Percentiles rank a stretch among this genome's conserved stretches.
These are phyloP conservation scores for Lates japonicus DNA, from an alignment of 2,797 vertebrate genomes.

Conservation along the genomic window DNA sequence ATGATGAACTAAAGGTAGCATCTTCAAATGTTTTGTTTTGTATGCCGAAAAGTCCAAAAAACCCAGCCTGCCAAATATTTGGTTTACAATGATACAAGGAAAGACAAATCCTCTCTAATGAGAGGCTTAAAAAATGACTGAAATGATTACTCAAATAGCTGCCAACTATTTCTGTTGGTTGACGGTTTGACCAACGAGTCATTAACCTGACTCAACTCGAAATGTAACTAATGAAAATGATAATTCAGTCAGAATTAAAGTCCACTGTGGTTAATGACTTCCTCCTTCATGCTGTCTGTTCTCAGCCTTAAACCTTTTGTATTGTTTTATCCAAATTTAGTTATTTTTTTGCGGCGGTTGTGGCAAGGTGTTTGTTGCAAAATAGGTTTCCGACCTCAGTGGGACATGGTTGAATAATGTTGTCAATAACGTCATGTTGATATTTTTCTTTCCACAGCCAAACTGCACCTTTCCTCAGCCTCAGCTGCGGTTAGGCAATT, in stretches of 20 bases:
- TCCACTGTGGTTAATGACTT: background rate
- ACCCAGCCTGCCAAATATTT: background rate
- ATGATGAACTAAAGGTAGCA: background rate
- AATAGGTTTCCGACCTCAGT: background rate
- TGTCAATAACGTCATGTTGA: background rate
- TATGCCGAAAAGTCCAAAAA: background rate
- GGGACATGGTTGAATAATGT: background rate
- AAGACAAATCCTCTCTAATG: background rate
- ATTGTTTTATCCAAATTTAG: background rate
- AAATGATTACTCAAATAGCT: too few species aligned
- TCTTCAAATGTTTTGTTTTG: background rate
- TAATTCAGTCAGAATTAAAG: background rate
- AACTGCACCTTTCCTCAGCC: slow-evolving; percentile 41
- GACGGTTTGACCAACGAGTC: background rate
- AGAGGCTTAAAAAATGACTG: background rate
- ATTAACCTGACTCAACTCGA: background rate
- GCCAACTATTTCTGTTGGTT: too few species aligned
- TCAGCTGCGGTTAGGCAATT: slow-evolving; percentile 3
- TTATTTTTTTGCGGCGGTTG: background rate
- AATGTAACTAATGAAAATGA: background rate
- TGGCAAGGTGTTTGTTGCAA: background rate
- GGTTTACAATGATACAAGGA: background rate
- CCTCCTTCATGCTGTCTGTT: background rate
- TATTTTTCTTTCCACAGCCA: slow-evolving; percentile 52
- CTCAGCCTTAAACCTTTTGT: too few species aligned